Base-by-base conservation (phyloP, 2,797 vertebrate species). In the Phrynocephalus guinanensis region DNA sequence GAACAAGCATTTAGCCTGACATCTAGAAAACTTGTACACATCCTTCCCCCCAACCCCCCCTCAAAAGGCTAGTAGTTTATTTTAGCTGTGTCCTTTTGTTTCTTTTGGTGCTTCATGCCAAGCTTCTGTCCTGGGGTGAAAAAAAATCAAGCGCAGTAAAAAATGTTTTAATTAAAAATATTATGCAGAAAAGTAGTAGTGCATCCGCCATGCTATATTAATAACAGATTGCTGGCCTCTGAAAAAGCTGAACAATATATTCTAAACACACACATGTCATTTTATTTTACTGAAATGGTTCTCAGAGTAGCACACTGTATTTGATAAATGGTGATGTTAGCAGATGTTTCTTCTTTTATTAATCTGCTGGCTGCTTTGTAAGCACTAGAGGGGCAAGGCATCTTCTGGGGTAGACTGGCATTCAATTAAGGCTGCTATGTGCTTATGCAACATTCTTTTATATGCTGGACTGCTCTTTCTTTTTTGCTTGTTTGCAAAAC, bases 81-180 rank as follows among this genome's bases (percentile, higher is more conserved):
- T 95, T 94, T 93, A 88, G 75, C 28, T 88, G 1, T 88, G 33
- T 90, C 44, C 33, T 87, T 79, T 79, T 91, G 3, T 85, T 92
- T 68, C 81, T 44, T 92, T 90, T 90, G 72, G 82, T 92, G 38
- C 87, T 88, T 93, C 84, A 83, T 93, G 93, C 91, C 94, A 96
- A 92, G 92, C 79, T 92, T 48, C 83, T 91, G 90, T 90, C 72
- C 38, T 85, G 72, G 20, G 79, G 88, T 89, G 93, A 44, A 92
- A 93, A 91, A 18, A 87, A 90, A 70, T 93, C 10, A 78, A 90
- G 86, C 89, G 78, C 82, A 88, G 93, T 92, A 73, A 92, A 83
- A 84, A 92, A 93, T 0, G 0, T 92, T 95, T 93, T 94, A 95
- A 95, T 95, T 93, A 92, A 94, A 93, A 91, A 87, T 94, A 91